Base-by-base conservation (phyloP, 2,797 vertebrate species). In the Novumbra hubbsi region DNA sequence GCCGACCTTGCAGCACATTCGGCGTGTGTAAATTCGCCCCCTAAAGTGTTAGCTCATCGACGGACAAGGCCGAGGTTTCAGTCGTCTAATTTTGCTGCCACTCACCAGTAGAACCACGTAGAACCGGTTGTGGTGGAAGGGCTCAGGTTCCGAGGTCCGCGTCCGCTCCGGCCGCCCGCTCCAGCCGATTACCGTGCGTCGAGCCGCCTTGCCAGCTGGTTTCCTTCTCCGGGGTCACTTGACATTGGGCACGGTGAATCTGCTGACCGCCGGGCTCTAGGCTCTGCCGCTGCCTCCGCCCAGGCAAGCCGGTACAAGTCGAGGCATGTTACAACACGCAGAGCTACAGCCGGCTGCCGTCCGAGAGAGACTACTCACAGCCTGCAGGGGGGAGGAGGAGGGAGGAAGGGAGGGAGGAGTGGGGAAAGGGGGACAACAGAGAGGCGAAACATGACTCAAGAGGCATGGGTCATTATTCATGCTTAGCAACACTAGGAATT, bases 281-380 rank as follows among this genome's bases (percentile, higher is more conserved):
- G 28, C 76, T 80, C 55, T 64, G 63, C 76, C 17, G n/a, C 30
- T 60, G 32, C 32, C 21, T 63, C 28, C 71, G 65, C 73, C 73
- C 83, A 84, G 87, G 83, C 89, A 81, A 84, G 88, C 82, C 89
- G 81, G 87, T 81, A 87, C 91, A 94, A 93, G 93, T 93, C 91
- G 92, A 94, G 93, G 86, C 93, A 94, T 93, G 93, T 94, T 92
- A 90, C 85, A 88, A 85, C 84, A 86, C 55, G 83, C 88, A 60
- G n/a, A 27, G 21, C 55, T 60, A n/a, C 89, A 86, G 41, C 86
- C 85, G 82, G 78, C 90, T 89, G 90, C 91, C 80, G 70, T 87
- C 87, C 70, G 73, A 74, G 82, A 84, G 83, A 72, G 77, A 80
- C 78, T 86, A 80, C 74, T 85, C 84, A 79, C 88, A 84, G 80